Evolutionary conservation across 2,888 invertebrate species (phyloP).

Genomic region (Dorcus hopei): DNA sequence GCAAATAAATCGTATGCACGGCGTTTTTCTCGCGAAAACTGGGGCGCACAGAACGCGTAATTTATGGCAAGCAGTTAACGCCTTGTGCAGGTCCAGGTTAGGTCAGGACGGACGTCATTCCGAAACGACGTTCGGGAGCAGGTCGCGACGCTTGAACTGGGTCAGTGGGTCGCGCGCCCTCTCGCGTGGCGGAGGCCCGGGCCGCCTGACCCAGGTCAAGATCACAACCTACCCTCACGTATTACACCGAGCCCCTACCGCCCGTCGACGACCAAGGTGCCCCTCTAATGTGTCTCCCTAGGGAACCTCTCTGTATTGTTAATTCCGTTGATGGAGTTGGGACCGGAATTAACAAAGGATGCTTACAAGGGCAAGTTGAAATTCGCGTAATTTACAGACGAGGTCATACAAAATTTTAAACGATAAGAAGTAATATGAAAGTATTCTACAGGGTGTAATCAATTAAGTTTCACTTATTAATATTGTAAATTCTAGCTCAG

Average conservation of each 20-base stretch:
- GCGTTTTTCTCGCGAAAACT: not conserved
- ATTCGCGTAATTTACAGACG: too few species aligned
- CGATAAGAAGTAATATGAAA: too few species aligned
- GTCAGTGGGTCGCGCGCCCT: slow-evolving; percentile 27
- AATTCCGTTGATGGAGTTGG: too few species aligned
- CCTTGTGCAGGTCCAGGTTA: not conserved
- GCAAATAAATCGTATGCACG: too few species aligned
- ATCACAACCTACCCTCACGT: slow-evolving; percentile 19
- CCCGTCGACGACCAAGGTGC: not conserved
- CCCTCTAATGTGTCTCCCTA: not conserved
- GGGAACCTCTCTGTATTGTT: too few species aligned
- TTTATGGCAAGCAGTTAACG: not conserved
- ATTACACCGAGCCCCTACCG: not conserved
- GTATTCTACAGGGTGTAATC: too few species aligned
- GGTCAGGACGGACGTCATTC: slow-evolving; percentile 4
- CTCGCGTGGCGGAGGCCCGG: slow-evolving; percentile 21
- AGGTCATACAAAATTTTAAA: too few species aligned
- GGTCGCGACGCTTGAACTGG: slow-evolving; percentile 20
- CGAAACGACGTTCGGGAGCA: not conserved
- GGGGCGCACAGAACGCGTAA: not conserved
- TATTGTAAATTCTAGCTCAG: too few species aligned
- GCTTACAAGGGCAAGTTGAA: too few species aligned
- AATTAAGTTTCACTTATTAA: too few species aligned
- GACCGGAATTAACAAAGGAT: too few species aligned
- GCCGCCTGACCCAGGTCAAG: slow-evolving; percentile 22